A percentile compares a stretch with the other conserved stretches of the same genome.
These are phyloP conservation scores for Carapus acus DNA, from an alignment of 2,797 vertebrate genomes.

Conservation along the genomic window DNA sequence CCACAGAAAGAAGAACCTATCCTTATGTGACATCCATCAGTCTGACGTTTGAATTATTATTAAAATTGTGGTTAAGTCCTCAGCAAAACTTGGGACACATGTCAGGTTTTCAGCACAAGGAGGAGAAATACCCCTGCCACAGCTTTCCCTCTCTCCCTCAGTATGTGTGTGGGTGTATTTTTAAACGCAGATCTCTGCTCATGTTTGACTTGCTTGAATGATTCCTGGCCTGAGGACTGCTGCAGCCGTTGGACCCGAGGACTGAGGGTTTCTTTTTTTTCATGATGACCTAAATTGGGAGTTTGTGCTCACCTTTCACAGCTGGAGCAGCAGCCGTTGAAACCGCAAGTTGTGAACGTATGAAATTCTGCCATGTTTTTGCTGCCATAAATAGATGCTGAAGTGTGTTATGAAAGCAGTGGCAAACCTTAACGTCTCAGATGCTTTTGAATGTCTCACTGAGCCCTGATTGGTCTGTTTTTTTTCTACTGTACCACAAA, in stretches of 20 bases:
- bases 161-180: conserved; percentile 40
- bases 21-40: conserved; percentile 19
- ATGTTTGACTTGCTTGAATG: conserved; percentile 36
- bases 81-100: too few relatives aligned
- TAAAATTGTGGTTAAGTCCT: too few relatives aligned
- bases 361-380: conserved; percentile 46
- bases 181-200: conserved; percentile 38
- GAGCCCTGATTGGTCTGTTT: conserved; percentile 18
- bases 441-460: conserved; percentile 29
- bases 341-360: conserved; percentile 58
- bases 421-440: conserved; percentile 22
- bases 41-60: too few relatives aligned
- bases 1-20: not conserved
- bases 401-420: conserved; percentile 17
- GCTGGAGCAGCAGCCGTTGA: conserved; percentile 54
- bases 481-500: conserved; percentile 28
- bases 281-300: conserved; percentile 52
- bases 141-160: conserved; percentile 10
- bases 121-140: too few relatives aligned
- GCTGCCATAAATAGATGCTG: conserved; percentile 50
- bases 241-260: conserved; percentile 41
- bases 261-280: conserved; percentile 14
- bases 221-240: conserved; percentile 36
- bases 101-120: conserved; percentile 1
- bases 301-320: conserved; percentile 55